Percentiles rank a stretch among this genome's conserved stretches.
These are phyloP conservation scores for Xestia c-nigrum DNA, from an alignment of 2,888 invertebrate species.

Conservation along the genomic window DNA sequence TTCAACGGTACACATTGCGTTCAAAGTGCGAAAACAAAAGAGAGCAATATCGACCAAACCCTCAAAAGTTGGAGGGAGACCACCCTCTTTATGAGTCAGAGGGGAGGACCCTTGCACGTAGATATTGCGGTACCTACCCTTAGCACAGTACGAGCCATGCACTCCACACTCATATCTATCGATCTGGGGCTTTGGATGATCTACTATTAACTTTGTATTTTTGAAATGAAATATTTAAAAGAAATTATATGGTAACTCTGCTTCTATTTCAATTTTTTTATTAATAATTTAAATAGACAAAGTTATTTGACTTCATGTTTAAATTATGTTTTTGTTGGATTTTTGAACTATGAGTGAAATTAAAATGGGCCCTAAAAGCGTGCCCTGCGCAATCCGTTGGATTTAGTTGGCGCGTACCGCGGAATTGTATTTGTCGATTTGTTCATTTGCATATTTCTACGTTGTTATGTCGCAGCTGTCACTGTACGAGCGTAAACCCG, in stretches of 20 bases:
- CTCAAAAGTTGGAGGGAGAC: slow-evolving; percentile 88
- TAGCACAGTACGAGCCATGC: slow-evolving; percentile 80
- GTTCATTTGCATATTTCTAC: slow-evolving; percentile 63
- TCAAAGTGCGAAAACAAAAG: slow-evolving; percentile 88
- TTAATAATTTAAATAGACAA: background rate
- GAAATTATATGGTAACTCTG: background rate
- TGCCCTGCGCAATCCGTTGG: slow-evolving; percentile 44
- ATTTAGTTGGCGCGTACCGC: slow-evolving; percentile 15
- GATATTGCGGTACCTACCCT: slow-evolving; percentile 84
- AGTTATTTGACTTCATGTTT: background rate
- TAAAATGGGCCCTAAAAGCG: slow-evolving; percentile 49
- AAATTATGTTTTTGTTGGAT: background rate
- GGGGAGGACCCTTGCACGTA: slow-evolving; percentile 89
- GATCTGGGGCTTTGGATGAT: slow-evolving; percentile 71
- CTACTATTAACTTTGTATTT: slow-evolving; percentile 51
- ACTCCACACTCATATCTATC: slow-evolving; percentile 83
- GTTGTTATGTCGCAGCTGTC: slow-evolving; percentile 61
- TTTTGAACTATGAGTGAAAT: slow-evolving; percentile 20
- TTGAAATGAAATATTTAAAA: slow-evolving; percentile 13
- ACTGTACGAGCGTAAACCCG: slow-evolving; percentile 29
- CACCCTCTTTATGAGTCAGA: slow-evolving; percentile 90
- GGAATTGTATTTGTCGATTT: slow-evolving; percentile 54
- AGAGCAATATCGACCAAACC: slow-evolving; percentile 89
- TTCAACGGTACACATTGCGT: slow-evolving; percentile 70
- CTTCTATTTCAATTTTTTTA: background rate